Evolutionary conservation across 2,113 vertebrate species (phyloP), one percentile per base, ranked within the genome.

Genomic region (Ceyx margarethae): DNA sequence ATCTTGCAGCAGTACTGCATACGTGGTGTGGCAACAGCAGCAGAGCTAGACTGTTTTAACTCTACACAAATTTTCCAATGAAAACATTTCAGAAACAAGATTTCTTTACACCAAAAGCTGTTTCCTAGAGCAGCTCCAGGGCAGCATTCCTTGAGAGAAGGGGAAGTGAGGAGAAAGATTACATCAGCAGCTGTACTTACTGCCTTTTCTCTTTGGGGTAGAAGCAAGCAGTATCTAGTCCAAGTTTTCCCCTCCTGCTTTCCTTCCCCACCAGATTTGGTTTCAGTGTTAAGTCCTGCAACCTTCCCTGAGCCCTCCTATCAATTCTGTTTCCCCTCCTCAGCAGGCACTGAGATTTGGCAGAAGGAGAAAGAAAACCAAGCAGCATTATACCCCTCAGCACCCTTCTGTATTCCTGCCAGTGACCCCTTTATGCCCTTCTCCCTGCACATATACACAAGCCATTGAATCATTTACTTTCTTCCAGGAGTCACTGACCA

Each of bases 1-100:
- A 54, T 50, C 46, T 48, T 71, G 33, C n/a, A 37, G n/a, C 3
- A 43, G 20, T 65, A 46, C 5, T 72, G 61, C 29, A 60, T 10
- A 62, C 45, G 26, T 1, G 0, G 17, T 22, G 50, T 3, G 3
- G 40, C 17, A 33, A 71, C 0, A 40, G 29, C 42, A 85, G 57
- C 31, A 74, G 50, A 81, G 50, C 48, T 29, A 57, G 45, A 21
- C 18, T 53, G 23, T 57, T 93, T 51, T 10, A 83, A 51, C 26
- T 64, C 31, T 33, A 21, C 10, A 15, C 48, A 57, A 60, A 5
- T n/a, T 25, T 77, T 17, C 61, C 40, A 82, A 26, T 20, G 9
- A 37, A 79, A 85, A 46, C 15, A 26, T 42, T 66, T 35, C 54
- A 61, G 53, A 58, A 29, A 69, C 17, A 33, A 42, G 6, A 74